phyloP scores from a whole-genome alignment of 2,113 vertebrate genomes.

The Catharus minimus region DNA sequence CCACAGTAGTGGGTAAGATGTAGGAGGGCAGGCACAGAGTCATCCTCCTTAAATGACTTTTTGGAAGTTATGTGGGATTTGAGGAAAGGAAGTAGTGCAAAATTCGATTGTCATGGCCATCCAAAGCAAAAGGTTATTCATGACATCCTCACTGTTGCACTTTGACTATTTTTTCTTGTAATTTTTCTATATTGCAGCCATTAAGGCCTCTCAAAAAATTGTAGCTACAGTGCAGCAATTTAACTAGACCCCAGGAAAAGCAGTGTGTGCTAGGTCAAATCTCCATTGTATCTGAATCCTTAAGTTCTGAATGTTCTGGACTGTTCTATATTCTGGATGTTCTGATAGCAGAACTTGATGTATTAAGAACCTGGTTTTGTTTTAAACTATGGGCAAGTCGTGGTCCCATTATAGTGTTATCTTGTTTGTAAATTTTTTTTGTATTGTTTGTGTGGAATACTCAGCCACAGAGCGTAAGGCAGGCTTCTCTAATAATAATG shows the following conservation, averaged over 20 bases:
- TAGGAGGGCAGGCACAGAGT: neutral
- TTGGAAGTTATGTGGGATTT: neutral
- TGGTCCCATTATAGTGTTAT: neutral
- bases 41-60: neutral
- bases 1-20: neutral
- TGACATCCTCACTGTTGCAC: neutral
- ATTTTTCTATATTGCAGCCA: neutral
- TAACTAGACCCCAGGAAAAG: neutral
- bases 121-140: neutral
- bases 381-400: neutral
- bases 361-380: neutral
- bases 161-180: neutral
- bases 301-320: neutral
- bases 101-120: neutral
- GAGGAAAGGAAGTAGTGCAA: neutral
- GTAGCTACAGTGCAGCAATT: neutral
- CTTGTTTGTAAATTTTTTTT: neutral
- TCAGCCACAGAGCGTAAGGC: neutral
- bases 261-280: neutral
- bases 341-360: neutral
- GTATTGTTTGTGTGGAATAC: neutral
- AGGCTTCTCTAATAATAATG: neutral
- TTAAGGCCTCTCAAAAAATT: neutral
- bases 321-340: neutral
- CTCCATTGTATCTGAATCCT: neutral